These are phyloP conservation scores for Salmo trutta DNA, from an alignment of 2,797 vertebrate genomes.

Conservation along the genomic window DNA sequence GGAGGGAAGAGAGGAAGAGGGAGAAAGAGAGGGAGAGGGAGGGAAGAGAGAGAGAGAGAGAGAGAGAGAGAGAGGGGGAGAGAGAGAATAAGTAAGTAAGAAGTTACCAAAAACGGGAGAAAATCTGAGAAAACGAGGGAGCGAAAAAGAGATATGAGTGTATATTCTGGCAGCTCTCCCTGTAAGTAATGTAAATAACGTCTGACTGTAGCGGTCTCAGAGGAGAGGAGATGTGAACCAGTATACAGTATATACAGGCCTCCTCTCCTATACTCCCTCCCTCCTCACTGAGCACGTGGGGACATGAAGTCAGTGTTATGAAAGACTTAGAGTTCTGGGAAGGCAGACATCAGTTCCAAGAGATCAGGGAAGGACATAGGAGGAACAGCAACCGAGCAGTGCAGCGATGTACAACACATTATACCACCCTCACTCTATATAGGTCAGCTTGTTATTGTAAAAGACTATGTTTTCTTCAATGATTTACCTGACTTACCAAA, in stretches of 20 bases:
- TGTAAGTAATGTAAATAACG: too few species aligned
- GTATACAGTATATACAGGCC: not conserved
- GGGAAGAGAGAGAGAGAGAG: too few species aligned
- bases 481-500: not conserved
- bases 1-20: too few species aligned
- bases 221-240: not conserved
- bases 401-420: not conserved
- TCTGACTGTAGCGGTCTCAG: too few species aligned
- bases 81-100: conserved; percentile 2
- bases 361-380: not conserved
- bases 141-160: not conserved
- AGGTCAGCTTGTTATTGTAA: not conserved
- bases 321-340: not conserved
- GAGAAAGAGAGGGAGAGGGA: too few species aligned
- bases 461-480: not conserved
- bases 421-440: too few species aligned
- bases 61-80: not conserved
- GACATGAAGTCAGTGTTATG: not conserved
- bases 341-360: not conserved
- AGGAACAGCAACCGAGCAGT: not conserved
- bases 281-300: not conserved
- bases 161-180: too few species aligned
- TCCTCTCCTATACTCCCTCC: not conserved
- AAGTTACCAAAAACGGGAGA: not conserved
- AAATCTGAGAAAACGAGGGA: conserved; percentile 11